A percentile compares a stretch with the other conserved stretches of the same genome.
Conservation (phyloP, 2,888 invertebrate genomes). For the Sarcophaga rosellei region DNA sequence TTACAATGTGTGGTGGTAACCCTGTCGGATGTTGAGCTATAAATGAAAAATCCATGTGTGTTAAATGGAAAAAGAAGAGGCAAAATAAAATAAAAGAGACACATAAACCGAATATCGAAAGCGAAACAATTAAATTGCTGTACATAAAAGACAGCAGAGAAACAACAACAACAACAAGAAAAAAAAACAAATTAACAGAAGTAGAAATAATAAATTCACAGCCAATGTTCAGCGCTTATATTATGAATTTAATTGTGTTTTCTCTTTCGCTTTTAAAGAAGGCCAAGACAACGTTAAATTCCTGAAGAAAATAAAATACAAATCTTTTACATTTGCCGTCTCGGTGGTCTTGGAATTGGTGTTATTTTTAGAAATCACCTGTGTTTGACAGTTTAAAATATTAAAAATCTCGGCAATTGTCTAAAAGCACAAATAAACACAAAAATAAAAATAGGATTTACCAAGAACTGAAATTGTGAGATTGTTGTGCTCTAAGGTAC, state of each 20-base stretch:
- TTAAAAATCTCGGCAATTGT: too few relatives aligned
- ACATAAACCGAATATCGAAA: neutral
- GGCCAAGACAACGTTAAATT: too few relatives aligned
- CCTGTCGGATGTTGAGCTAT: conserved; percentile 36
- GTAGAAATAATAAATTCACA: neutral
- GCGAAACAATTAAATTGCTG: conserved; percentile 46
- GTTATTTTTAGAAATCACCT: too few relatives aligned
- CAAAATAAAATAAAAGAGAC: neutral
- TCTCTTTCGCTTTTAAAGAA: too few relatives aligned
- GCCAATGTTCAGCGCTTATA: neutral
- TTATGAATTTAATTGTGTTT: neutral
- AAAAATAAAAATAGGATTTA: too few relatives aligned
- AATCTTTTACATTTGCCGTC: too few relatives aligned
- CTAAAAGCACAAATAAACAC: too few relatives aligned
- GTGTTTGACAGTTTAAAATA: too few relatives aligned
- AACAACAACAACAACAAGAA: neutral
- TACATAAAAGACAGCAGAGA: conserved; percentile 3
- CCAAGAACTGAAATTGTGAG: too few relatives aligned
- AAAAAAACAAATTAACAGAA: neutral
- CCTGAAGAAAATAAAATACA: too few relatives aligned
- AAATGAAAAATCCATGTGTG: conserved; percentile 42
- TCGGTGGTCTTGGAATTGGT: too few relatives aligned
- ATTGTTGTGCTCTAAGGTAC: too few relatives aligned
- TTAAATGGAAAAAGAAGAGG: conserved; percentile 28
- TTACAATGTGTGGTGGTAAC: conserved; percentile 54